A percentile compares a stretch with the other conserved stretches of the same genome.
Conservation (phyloP, 1,140 invertebrate genomes). For the Stenopsyche tienmushanensis region DNA sequence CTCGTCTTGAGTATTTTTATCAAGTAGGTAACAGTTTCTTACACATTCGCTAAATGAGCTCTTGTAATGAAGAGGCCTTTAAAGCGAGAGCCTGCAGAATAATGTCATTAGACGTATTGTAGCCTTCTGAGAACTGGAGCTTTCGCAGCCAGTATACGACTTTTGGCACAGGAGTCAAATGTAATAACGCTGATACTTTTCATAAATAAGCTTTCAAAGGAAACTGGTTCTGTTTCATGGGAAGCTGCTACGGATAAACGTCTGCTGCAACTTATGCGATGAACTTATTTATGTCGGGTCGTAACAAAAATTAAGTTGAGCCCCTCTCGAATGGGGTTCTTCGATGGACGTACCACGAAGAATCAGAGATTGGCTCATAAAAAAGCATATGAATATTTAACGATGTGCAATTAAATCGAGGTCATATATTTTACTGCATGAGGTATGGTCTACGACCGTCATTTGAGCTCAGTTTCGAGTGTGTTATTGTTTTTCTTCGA, state of each 20-base stretch:
- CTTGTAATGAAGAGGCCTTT: not conserved
- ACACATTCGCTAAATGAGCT: not conserved
- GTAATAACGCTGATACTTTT: slow-evolving; percentile 14
- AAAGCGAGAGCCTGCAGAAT: slow-evolving; percentile 2
- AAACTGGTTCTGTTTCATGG: not conserved
- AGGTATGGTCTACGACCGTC: too few species aligned
- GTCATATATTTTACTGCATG: too few species aligned
- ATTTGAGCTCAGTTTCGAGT: too few species aligned
- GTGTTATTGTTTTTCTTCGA: too few species aligned
- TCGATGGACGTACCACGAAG: too few species aligned
- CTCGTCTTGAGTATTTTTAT: not conserved
- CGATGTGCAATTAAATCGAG: too few species aligned
- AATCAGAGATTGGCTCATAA: too few species aligned
- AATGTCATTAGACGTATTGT: slow-evolving; percentile 13
- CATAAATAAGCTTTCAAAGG: slow-evolving; percentile 10
- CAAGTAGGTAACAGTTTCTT: not conserved
- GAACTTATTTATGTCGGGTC: slow-evolving; percentile 9
- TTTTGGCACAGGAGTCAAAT: slow-evolving; percentile 8
- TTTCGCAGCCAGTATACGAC: not conserved
- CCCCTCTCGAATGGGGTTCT: too few species aligned
- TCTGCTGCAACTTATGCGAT: not conserved
- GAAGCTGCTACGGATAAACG: not conserved
- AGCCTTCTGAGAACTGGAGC: not conserved
- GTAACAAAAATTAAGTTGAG: not conserved
- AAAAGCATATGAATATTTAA: too few species aligned